Evolutionary conservation across 1,140 invertebrate genomes (phyloP).

Genomic region (Pogonognathellus flavescens): DNA sequence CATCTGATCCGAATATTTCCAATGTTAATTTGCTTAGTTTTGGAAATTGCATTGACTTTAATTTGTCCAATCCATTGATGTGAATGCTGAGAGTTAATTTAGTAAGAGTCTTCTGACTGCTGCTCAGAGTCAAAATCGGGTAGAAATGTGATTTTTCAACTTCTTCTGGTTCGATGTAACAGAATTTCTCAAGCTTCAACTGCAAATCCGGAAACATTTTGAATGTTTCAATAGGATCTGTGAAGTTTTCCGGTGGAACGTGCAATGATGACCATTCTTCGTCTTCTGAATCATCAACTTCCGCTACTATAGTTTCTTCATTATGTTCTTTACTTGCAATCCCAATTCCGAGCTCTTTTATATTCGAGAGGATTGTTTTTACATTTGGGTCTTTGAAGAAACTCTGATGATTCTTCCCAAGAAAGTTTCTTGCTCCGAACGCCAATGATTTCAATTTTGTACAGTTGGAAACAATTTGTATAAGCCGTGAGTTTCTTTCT

Average conservation of each 20-base stretch:
- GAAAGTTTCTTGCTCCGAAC: not conserved
- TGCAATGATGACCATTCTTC: not conserved
- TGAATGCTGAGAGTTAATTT: not conserved
- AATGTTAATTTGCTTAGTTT: not conserved
- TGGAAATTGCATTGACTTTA: not conserved
- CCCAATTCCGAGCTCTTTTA: not conserved
- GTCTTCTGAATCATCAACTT: not conserved
- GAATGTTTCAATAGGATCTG: not conserved
- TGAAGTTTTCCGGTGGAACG: not conserved
- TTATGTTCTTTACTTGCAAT: not conserved
- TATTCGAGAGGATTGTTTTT: not conserved
- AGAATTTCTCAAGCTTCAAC: not conserved
- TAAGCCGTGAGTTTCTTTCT: not conserved
- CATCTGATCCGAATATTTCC: not conserved
- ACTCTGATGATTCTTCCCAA: not conserved
- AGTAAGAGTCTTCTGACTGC: not conserved
- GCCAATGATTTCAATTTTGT: not conserved
- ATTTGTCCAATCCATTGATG: not conserved
- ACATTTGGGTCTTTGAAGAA: not conserved
- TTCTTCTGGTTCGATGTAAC: not conserved
- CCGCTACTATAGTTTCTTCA: not conserved
- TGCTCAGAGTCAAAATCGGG: not conserved
- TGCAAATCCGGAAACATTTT: not conserved
- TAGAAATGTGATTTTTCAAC: not conserved
- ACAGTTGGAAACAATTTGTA: not conserved